phyloP scores from a whole-genome alignment of 2,888 invertebrate species.

The Nemoura dubitans region DNA sequence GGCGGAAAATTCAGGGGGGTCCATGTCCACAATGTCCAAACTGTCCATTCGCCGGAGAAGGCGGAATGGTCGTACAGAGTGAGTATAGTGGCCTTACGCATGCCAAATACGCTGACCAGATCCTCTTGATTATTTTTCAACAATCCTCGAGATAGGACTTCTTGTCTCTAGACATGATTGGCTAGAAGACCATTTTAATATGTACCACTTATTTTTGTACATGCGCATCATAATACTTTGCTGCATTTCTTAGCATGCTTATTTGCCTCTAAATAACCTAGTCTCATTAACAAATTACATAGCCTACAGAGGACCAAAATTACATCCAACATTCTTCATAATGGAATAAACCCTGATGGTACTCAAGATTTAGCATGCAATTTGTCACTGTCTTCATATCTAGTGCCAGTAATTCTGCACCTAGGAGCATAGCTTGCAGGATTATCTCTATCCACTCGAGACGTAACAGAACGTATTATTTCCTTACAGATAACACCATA shows the following conservation, averaged over 20 bases:
- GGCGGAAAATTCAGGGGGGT: slow-evolving; percentile 70
- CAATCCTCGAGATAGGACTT: not conserved
- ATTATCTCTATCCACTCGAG: not conserved
- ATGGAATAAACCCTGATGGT: slow-evolving; percentile 47
- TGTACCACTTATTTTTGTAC: slow-evolving; percentile 2
- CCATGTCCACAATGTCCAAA: slow-evolving; percentile 57
- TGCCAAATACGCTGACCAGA: slow-evolving; percentile 3
- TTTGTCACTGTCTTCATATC: not conserved
- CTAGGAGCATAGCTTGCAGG: not conserved
- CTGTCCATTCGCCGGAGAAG: slow-evolving; percentile 65
- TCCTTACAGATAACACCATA: not conserved
- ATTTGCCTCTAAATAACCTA: not conserved
- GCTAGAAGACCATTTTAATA: not conserved
- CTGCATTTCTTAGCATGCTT: slow-evolving; percentile 2
- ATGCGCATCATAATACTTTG: slow-evolving; percentile 7
- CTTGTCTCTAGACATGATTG: not conserved
- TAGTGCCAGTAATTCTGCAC: not conserved
- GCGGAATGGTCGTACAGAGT: slow-evolving; percentile 60
- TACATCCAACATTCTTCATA: slow-evolving; percentile 32
- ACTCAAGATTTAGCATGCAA: not conserved
- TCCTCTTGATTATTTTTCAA: slow-evolving; percentile 7
- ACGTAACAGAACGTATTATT: not conserved
- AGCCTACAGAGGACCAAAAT: slow-evolving; percentile 12
- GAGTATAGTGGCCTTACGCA: slow-evolving; percentile 56
- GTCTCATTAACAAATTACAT: not conserved